These are phyloP conservation scores for Campylomormyrus numenius DNA, from an alignment of 2,113 vertebrate genomes.

Conservation along the genomic window DNA sequence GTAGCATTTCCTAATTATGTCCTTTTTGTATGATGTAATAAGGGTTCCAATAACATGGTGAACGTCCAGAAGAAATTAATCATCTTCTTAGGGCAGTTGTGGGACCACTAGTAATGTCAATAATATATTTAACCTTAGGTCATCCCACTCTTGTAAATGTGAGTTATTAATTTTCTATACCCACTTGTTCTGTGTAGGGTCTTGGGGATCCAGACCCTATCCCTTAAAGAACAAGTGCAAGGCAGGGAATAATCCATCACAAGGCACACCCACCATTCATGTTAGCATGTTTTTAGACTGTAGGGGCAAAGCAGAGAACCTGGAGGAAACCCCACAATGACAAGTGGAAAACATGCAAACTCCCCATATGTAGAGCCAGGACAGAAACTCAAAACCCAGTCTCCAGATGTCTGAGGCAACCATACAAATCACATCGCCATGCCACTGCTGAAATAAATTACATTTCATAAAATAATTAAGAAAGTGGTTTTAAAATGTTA, in stretches of 20 bases:
- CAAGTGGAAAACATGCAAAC: not conserved
- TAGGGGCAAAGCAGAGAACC: not conserved
- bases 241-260: not conserved
- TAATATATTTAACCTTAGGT: not conserved
- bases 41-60: not conserved
- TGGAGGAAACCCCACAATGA: not conserved
- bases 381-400: not conserved
- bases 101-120: not conserved
- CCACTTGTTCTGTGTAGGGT: not conserved
- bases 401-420: not conserved
- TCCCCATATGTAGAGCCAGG: not conserved
- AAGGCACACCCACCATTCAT: not conserved
- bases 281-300: not conserved
- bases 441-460: not conserved
- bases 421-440: not conserved
- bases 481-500: not conserved
- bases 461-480: not conserved
- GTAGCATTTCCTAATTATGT: not conserved
- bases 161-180: not conserved
- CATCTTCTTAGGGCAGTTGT: not conserved
- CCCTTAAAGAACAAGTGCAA: not conserved
- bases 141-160: not conserved
- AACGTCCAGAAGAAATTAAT: not conserved
- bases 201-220: not conserved
- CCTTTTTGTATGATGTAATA: not conserved